Conservation (phyloP, 2,888 invertebrate species). For the Sinohyriopsis cumingii region DNA sequence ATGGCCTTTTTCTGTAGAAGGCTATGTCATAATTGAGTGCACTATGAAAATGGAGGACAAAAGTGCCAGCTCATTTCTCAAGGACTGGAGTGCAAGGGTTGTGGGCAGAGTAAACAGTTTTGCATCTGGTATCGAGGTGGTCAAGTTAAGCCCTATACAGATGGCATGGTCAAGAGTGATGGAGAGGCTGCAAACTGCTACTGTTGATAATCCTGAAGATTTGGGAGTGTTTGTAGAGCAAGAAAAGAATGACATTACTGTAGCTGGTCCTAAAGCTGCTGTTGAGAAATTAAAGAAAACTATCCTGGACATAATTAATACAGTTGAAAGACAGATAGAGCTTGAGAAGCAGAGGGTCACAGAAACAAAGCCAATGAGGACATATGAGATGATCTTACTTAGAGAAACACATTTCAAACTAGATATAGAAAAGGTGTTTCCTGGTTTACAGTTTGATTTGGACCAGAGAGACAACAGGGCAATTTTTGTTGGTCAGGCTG, state of each 20-base stretch:
- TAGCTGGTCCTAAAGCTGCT: slow-evolving; percentile 11
- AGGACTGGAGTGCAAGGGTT: too few species aligned
- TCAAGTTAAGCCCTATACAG: too few species aligned
- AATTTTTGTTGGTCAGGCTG: background rate
- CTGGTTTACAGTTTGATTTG: too few species aligned
- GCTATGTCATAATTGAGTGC: too few species aligned
- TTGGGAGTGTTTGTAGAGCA: slow-evolving; percentile 16
- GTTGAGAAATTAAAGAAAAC: slow-evolving; percentile 1
- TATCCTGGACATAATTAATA: background rate
- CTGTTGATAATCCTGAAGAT: slow-evolving; percentile 18
- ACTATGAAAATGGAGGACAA: too few species aligned
- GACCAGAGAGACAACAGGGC: too few species aligned
- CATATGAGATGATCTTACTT: slow-evolving; percentile 11
- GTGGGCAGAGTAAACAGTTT: too few species aligned
- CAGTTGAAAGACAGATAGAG: slow-evolving; percentile 9
- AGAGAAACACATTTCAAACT: background rate
- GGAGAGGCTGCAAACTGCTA: slow-evolving; percentile 4
- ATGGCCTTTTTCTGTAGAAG: too few species aligned
- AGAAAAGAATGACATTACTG: slow-evolving; percentile 8
- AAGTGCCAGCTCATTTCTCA: too few species aligned
- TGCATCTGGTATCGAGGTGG: too few species aligned
- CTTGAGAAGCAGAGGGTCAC: slow-evolving; percentile 10
- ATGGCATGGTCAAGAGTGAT: slow-evolving; percentile 11
- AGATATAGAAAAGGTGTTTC: too few species aligned
- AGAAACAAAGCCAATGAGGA: slow-evolving; percentile 9